These are phyloP conservation scores for Erannis defoliaria DNA, from an alignment of 2,888 invertebrate species.

Conservation along the genomic window DNA sequence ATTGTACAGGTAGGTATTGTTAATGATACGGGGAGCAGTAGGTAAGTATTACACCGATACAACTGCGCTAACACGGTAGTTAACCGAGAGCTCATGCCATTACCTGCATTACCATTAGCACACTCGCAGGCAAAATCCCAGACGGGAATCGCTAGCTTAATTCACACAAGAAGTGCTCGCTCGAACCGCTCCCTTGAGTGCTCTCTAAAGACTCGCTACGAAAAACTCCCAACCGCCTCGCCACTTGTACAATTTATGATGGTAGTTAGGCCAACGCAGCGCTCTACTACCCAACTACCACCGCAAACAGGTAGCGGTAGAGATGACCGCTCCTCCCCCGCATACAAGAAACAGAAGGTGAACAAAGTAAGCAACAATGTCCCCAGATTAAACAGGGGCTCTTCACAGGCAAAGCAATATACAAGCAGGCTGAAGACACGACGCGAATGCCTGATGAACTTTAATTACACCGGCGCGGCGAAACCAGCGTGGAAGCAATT, in stretches of 20 bases:
- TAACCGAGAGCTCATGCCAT: conserved; percentile 47
- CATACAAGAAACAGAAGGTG: conserved; percentile 45
- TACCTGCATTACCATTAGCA: conserved; percentile 59
- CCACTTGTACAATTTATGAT: conserved; percentile 73
- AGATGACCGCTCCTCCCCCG: conserved; percentile 44
- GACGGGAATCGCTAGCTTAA: conserved; percentile 60
- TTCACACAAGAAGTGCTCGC: conserved; percentile 70
- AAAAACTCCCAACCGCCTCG: conserved; percentile 68
- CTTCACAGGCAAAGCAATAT: conserved; percentile 61
- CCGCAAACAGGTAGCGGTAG: conserved; percentile 62
- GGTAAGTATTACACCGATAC: conserved; percentile 22
- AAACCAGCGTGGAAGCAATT: conserved; percentile 67
- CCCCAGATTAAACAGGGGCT: conserved; percentile 52
- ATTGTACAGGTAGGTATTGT: too few species aligned
- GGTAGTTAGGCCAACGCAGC: conserved; percentile 71
- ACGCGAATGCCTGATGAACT: conserved; percentile 70
- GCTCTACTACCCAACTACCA: conserved; percentile 55
- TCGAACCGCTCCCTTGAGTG: conserved; percentile 65
- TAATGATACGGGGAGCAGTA: conserved; percentile 33
- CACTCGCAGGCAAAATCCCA: conserved; percentile 56
- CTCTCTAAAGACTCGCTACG: conserved; percentile 67
- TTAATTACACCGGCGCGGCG: conserved; percentile 66
- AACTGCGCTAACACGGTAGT: conserved; percentile 47
- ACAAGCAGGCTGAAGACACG: conserved; percentile 64
- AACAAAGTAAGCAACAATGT: conserved; percentile 51